Evolutionary conservation across 2,113 vertebrate genomes (phyloP).

Genomic region (Tinamus guttatus): DNA sequence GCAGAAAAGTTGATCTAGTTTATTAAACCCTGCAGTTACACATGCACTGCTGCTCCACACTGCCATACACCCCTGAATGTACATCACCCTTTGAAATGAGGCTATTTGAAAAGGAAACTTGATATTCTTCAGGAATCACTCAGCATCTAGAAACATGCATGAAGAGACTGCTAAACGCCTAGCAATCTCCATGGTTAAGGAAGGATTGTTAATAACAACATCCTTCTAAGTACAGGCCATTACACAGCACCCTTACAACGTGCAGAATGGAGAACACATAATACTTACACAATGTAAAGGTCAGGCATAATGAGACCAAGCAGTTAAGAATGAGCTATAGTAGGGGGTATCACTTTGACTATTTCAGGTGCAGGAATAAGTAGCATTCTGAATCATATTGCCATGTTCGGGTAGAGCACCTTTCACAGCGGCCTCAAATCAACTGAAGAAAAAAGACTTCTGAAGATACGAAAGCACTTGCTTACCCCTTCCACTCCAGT

Average conservation of each 20-base stretch:
- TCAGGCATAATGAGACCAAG: neutral
- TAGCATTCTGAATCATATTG: neutral
- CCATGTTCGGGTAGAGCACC: neutral
- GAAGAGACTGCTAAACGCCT: neutral
- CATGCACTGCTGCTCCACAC: neutral
- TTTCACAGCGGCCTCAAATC: neutral
- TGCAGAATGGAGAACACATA: neutral
- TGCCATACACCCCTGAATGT: neutral
- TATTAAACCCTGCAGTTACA: neutral
- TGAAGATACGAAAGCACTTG: neutral
- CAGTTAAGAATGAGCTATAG: neutral
- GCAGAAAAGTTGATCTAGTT: too few species aligned
- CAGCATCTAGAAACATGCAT: neutral
- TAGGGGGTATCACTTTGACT: neutral
- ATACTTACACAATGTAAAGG: neutral
- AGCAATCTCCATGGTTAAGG: neutral
- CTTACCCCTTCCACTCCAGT: neutral
- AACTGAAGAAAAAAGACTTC: neutral
- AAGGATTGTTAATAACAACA: neutral
- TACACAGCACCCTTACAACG: neutral
- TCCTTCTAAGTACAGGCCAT: neutral
- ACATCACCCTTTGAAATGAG: neutral
- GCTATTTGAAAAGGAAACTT: neutral
- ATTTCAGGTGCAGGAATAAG: neutral
- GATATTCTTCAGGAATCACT: neutral